Conservation (phyloP, 2,113 vertebrate genomes). For the Mohoua ochrocephala region DNA sequence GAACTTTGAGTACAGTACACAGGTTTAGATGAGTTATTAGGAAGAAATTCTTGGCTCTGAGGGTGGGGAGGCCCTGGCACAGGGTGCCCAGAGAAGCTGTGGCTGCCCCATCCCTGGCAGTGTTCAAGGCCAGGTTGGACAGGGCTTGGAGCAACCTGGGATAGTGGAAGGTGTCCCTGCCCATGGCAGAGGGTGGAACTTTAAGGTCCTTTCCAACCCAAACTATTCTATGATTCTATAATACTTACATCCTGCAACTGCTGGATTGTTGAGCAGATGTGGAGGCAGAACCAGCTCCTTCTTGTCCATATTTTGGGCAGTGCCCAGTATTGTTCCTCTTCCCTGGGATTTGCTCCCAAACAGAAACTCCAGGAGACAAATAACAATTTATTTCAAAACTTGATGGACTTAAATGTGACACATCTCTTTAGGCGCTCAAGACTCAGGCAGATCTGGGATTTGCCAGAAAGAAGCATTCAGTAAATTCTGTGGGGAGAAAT, state of each 20-base stretch:
- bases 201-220: neutral
- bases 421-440: neutral
- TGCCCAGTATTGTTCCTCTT: neutral
- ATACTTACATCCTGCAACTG: neutral
- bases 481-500: neutral
- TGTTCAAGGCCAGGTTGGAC: rapidly evolving
- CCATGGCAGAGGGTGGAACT: rapidly evolving
- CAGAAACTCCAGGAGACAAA: neutral
- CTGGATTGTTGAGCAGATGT: neutral
- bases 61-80: rapidly evolving
- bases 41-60: neutral
- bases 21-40: neutral
- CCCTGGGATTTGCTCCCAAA: neutral
- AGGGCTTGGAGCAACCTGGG: rapidly evolving
- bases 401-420: neutral
- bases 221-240: neutral
- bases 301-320: neutral
- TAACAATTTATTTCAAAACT: neutral
- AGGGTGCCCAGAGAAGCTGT: neutral
- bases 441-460: neutral
- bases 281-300: neutral
- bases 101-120: neutral
- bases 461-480: neutral
- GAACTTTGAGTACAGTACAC: neutral
- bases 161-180: neutral